Evolutionary conservation across 2,888 invertebrate species (phyloP).

Genomic region (Pyrocoelia pectoralis): DNA sequence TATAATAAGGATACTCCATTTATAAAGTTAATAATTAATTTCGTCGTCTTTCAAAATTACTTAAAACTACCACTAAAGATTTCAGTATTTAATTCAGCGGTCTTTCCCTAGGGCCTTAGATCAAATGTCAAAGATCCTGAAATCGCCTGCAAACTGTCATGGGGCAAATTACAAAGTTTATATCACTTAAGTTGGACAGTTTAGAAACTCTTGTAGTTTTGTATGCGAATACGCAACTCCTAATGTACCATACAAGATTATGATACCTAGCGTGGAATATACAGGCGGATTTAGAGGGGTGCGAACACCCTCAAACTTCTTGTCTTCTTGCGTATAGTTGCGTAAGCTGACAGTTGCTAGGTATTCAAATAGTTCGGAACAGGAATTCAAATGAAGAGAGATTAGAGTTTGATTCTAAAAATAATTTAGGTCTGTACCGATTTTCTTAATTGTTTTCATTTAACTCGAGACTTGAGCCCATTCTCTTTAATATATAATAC

Average conservation of each 20-base stretch:
- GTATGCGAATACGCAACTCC: slow-evolving; percentile 7
- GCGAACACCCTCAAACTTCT: slow-evolving; percentile 19
- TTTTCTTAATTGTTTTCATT: no score
- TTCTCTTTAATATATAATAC: no score
- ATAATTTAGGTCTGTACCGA: no score
- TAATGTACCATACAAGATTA: slow-evolving; percentile 22
- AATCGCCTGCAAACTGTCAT: slow-evolving; percentile 44
- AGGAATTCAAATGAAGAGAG: slow-evolving; percentile 15
- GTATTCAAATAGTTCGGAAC: slow-evolving; percentile 23
- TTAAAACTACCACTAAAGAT: slow-evolving; percentile 14
- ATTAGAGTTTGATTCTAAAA: no score
- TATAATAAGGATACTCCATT: neutral
- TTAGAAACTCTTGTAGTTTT: slow-evolving; percentile 23
- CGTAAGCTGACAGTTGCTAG: slow-evolving; percentile 23
- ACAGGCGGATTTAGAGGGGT: slow-evolving; percentile 22
- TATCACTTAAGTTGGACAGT: slow-evolving; percentile 37
- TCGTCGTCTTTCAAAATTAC: slow-evolving; percentile 12
- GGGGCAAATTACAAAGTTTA: slow-evolving; percentile 49
- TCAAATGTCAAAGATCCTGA: slow-evolving; percentile 34
- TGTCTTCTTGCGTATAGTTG: slow-evolving; percentile 16
- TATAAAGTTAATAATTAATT: neutral
- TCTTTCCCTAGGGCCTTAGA: slow-evolving; percentile 18
- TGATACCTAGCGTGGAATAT: slow-evolving; percentile 15
- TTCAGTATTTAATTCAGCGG: slow-evolving; percentile 22
- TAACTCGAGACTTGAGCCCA: no score